Conservation (phyloP, 2,888 invertebrate genomes). For the Leptinotarsa peninsularis region DNA sequence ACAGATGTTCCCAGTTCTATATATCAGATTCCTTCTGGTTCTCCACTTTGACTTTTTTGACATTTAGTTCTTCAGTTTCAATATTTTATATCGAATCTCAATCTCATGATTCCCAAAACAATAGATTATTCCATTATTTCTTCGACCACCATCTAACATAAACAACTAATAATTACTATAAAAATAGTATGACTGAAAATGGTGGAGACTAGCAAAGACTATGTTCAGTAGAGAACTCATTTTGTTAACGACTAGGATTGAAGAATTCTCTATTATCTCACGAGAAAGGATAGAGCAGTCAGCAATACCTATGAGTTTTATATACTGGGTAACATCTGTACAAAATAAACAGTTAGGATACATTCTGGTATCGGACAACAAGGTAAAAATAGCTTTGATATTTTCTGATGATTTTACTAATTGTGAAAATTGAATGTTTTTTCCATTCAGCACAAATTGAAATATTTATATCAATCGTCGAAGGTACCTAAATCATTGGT, state of each 20-base stretch:
- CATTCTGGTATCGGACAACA: conserved; percentile 73
- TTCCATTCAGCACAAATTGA: conserved; percentile 74
- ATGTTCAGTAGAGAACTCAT: not conserved
- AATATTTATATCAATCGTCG: conserved; percentile 73
- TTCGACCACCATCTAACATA: too few species aligned
- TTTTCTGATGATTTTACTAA: not conserved
- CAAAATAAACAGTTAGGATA: conserved; percentile 47
- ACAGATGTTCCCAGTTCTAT: too few species aligned
- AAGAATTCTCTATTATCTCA: conserved; percentile 65
- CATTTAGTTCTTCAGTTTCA: too few species aligned
- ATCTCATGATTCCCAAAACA: too few species aligned
- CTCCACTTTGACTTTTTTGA: too few species aligned
- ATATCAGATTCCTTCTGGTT: too few species aligned
- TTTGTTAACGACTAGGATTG: conserved; percentile 40
- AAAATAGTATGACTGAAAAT: not conserved
- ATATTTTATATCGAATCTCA: too few species aligned
- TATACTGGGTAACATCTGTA: conserved; percentile 45
- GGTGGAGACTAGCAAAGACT: not conserved
- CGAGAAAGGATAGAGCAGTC: conserved; percentile 74
- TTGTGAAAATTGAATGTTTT: not conserved
- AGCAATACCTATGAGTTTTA: conserved; percentile 69
- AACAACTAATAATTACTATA: not conserved
- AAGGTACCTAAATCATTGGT: conserved; percentile 76
- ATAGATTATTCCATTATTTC: too few species aligned
- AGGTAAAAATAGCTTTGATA: conserved; percentile 63